Evolutionary conservation across 2,113 vertebrate genomes (phyloP), one percentile per base, ranked within the genome.

Genomic region (Ciconia stormi): DNA sequence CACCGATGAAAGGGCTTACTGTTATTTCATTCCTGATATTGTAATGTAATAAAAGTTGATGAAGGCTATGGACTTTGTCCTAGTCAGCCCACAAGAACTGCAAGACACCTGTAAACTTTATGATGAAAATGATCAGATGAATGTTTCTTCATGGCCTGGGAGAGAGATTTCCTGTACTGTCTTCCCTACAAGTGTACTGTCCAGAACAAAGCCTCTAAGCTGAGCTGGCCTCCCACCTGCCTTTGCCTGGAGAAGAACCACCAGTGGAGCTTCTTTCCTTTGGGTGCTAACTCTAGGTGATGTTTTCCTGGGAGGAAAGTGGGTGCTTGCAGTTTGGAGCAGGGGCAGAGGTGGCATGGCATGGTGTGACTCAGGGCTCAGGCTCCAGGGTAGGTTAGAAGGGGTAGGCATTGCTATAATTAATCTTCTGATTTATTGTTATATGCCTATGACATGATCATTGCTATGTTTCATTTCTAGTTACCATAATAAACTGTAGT

Each of bases 401-500:
- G 6, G 16, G 8, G 19, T 20, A 66, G 20, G 6, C 2, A 7
- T 16, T 82, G 32, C 20, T 18, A 58, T 42, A 74, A 32, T 61
- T 79, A 0, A 22, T 56, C 49, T 72, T 77, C 74, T 86, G 58
- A 46, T 95, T 92, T 83, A 58, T 66, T 65, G 22, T 70, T 91
- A 20, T 19, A 27, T 69, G 29, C 34, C 52, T 71, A 30, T 3
- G 4, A 38, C 65, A 30, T 29, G 29, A 50, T 11, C 11, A 13
- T 72, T 76, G 36, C 25, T 76, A 23, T 82, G 56, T 79, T 87
- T 79, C 0, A 50, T 71, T 82, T 74, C 32, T 87, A 47, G 55
- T 85, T 89, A 72, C 16, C 1, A 2, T 82, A 94, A 96, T 96
- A 97, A 96, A 96, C 10, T 19, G 4, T 40, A 63, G 8, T 10